phyloP scores from a whole-genome alignment of 2,113 vertebrate genomes.

The Sialia sialis region DNA sequence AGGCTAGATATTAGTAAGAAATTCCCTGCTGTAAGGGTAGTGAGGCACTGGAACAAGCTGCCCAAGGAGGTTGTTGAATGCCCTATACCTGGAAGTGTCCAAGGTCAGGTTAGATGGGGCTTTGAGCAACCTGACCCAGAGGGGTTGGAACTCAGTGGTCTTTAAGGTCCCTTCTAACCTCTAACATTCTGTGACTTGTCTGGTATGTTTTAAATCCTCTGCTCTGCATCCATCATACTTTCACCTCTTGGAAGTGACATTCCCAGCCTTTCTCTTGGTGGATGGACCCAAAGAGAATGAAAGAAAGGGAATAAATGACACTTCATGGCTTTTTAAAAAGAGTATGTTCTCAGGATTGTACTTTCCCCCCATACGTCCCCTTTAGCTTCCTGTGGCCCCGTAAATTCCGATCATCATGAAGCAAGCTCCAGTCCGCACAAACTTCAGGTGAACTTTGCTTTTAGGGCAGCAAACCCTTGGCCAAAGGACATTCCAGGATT shows the following conservation, averaged over 20 bases:
- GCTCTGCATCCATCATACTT: neutral
- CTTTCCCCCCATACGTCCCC: neutral
- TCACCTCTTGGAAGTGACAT: neutral
- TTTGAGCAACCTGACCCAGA: neutral
- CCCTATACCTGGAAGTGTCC: neutral
- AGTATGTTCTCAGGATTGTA: neutral
- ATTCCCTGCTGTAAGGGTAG: neutral
- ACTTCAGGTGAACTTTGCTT: too few species aligned
- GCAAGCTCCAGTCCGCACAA: neutral
- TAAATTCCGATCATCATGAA: neutral
- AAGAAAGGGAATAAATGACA: neutral
- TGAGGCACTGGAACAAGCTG: neutral
- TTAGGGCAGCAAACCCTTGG: neutral
- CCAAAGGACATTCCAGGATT: neutral
- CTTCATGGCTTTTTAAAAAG: neutral
- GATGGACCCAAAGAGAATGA: neutral
- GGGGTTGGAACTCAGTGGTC: accelerated
- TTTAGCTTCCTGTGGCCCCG: neutral
- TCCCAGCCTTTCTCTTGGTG: neutral
- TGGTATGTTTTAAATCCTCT: neutral
- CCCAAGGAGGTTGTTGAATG: neutral
- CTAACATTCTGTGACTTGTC: neutral
- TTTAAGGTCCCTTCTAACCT: neutral
- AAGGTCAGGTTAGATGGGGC: neutral
- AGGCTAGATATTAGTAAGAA: too few species aligned